A percentile compares a stretch with the other conserved stretches of the same genome.
These are phyloP conservation scores for Coecobrya sp. DNA, from an alignment of 2,888 invertebrate species.

Conservation along the genomic window DNA sequence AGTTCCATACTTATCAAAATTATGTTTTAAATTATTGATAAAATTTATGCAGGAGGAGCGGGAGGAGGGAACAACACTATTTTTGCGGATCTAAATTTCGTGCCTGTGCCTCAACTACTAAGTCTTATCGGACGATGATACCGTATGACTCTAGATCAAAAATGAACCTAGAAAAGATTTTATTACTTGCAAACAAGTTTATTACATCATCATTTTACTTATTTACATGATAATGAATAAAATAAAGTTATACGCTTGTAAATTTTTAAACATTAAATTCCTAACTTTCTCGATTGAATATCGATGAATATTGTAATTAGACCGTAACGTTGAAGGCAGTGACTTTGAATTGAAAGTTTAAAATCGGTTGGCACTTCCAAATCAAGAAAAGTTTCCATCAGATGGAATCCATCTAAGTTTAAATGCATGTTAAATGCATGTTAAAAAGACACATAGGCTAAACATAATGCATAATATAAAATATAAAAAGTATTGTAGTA, in stretches of 20 bases:
- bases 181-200: background rate
- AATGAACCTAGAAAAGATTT: background rate
- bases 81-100: conserved; percentile 61
- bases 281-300: no score
- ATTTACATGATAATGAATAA: background rate
- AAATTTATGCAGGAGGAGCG: background rate
- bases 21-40: background rate
- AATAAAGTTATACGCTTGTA: background rate
- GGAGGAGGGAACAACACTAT: conserved; percentile 31
- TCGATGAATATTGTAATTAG: no score
- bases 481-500: no score
- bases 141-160: background rate
- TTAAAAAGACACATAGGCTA: no score
- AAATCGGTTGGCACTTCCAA: no score
- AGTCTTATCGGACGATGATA: conserved; percentile 52
- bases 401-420: no score
- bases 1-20: no score
- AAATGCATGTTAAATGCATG: no score
- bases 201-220: background rate
- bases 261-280: background rate
- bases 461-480: no score
- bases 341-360: no score
- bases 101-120: conserved; percentile 44
- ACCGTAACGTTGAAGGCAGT: no score
- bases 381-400: no score